These are phyloP conservation scores for Ophion costatus DNA, from an alignment of 2,888 invertebrate species.

Conservation along the genomic window DNA sequence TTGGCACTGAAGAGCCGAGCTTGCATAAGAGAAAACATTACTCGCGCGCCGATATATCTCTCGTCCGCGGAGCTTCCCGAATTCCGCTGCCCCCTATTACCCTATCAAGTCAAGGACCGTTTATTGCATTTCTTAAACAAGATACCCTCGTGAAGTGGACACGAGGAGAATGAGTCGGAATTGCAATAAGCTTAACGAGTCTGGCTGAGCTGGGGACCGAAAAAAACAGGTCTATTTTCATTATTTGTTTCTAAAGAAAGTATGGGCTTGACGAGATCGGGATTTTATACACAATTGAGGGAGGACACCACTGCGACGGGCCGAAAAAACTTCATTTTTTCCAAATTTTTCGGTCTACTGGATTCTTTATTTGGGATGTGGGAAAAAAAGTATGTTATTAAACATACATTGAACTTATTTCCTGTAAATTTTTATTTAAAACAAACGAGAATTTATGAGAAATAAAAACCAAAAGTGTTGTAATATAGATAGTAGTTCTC, in stretches of 20 bases:
- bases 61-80: neutral
- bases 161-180: no score
- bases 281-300: neutral
- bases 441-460: no score
- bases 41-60: slow-evolving; percentile 4
- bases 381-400: no score
- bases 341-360: no score
- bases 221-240: neutral
- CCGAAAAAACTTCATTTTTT: no score
- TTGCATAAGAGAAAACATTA: slow-evolving; percentile 62
- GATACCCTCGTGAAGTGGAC: neutral
- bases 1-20: slow-evolving; percentile 31
- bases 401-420: no score
- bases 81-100: slow-evolving; percentile 38
- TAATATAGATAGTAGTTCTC: no score
- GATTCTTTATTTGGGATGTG: no score
- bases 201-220: neutral
- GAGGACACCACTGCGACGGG: no score
- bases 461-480: no score
- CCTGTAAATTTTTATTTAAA: no score
- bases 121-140: slow-evolving; percentile 3
- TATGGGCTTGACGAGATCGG: neutral
- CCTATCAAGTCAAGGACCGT: slow-evolving; percentile 27
- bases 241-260: neutral
- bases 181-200: neutral